phyloP scores from a whole-genome alignment of 2,113 vertebrate genomes.

The Lanius ludovicianus region DNA sequence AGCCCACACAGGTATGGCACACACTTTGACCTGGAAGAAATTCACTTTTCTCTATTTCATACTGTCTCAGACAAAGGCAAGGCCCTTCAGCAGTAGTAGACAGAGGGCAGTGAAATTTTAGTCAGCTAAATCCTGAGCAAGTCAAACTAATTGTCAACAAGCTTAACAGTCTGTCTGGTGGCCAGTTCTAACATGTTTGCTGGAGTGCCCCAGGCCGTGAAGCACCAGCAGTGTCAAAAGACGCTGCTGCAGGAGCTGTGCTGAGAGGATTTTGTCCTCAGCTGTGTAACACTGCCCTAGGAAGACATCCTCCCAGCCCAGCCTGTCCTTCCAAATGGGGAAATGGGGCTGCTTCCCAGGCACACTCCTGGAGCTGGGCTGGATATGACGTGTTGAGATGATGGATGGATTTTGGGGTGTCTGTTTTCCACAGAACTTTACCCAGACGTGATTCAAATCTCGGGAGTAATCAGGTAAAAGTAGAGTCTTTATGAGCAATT shows the following conservation, averaged over 20 bases:
- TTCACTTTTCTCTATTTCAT: background rate
- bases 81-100: background rate
- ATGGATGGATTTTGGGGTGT: background rate
- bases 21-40: background rate
- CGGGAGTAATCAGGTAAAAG: background rate
- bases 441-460: rapidly evolving
- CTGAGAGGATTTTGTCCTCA: background rate
- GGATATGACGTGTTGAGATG: background rate
- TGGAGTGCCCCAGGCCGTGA: background rate
- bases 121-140: background rate
- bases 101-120: background rate
- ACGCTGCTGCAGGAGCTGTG: background rate
- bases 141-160: background rate
- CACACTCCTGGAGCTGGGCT: rapidly evolving
- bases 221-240: background rate
- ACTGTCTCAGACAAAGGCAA: background rate
- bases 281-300: rapidly evolving
- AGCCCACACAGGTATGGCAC: background rate
- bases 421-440: background rate
- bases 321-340: background rate
- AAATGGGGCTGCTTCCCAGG: background rate
- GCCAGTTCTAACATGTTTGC: background rate
- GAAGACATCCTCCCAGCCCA: background rate
- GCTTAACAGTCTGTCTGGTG: background rate
- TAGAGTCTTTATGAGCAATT: background rate